phyloP scores from a whole-genome alignment of 2,888 invertebrate genomes.

The Amiota minor region DNA sequence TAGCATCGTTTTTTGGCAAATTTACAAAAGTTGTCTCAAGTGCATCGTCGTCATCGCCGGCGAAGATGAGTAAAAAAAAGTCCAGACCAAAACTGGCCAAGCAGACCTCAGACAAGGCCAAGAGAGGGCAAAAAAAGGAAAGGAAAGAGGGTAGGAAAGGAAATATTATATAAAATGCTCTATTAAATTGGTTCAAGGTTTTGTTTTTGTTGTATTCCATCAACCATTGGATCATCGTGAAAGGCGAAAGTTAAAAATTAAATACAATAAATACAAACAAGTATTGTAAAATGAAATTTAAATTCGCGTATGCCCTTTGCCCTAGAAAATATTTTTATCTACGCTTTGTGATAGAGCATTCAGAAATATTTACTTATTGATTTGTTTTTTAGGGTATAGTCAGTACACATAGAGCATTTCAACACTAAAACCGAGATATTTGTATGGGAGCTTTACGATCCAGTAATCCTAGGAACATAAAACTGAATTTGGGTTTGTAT shows the following conservation, averaged over 20 bases:
- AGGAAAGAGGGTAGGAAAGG: background rate
- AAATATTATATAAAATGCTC: background rate
- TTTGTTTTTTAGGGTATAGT: too few species aligned
- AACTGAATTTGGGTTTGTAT: too few species aligned
- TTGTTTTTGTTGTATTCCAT: background rate
- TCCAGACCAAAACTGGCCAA: background rate
- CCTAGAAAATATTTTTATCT: too few species aligned
- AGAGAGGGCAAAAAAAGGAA: background rate
- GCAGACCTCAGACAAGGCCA: background rate
- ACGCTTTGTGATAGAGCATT: too few species aligned
- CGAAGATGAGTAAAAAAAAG: background rate
- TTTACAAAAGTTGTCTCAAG: constrained; percentile 10
- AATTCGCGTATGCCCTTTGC: too few species aligned
- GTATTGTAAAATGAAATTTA: too few species aligned
- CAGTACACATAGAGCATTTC: too few species aligned
- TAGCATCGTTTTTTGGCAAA: background rate
- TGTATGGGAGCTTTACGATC: too few species aligned
- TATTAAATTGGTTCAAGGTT: constrained; percentile 17
- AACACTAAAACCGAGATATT: too few species aligned
- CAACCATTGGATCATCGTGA: background rate
- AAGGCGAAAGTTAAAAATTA: constrained; percentile 11
- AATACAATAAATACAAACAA: too few species aligned
- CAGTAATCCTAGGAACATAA: too few species aligned
- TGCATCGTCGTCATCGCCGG: background rate
- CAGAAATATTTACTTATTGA: too few species aligned